Evolutionary conservation across 2,797 vertebrate species (phyloP), one percentile per base, ranked within the genome.

Genomic region (Gymnopithys bicolor): DNA sequence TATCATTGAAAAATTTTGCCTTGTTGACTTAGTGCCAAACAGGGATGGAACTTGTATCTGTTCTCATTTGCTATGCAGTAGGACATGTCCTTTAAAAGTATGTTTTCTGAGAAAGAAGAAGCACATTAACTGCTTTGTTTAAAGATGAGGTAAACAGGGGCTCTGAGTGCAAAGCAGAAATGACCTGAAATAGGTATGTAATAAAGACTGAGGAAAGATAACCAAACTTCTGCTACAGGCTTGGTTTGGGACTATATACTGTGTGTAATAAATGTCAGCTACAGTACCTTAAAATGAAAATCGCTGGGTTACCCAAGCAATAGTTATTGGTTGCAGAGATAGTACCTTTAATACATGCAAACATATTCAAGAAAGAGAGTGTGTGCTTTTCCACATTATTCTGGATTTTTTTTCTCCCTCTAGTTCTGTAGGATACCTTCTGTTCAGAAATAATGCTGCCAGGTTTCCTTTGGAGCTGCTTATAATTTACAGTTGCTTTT

Each of bases 91-190:
- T 91, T 88, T 66, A 52, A 77, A 71, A 91, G 60, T 62, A 67
- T 33, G 5, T 68, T 84, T 88, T 84, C 68, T 92, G 52, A 89
- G 81, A 82, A 85, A 37, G 45, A 81, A 66, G 35, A 84, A 63
- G 77, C 19, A 28, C 25, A 10, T 39, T 66, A 76, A 49, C 74
- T 90, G 12, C 48, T 85, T 75, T 84, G 27, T 51, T 70, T 51
- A 82, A 60, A 77, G 60, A 60, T 67, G 21, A 77, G 32, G 19
- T 82, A 76, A 89, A 82, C 30, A 45, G 10, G 15, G 12, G 17
- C 45, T 93, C 37, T 87, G n/a, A 83, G 77, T 55, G 24, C 80
- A 53, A 90, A 87, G 51, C 70, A 84, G 23, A 33, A 82, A 71
- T 77, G 8, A 89, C 64, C 80, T 85, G 85, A 90, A 93, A 70